Evolutionary conservation across 2,888 invertebrate species (phyloP).

Genomic region (Habrosyne pyritoides): DNA sequence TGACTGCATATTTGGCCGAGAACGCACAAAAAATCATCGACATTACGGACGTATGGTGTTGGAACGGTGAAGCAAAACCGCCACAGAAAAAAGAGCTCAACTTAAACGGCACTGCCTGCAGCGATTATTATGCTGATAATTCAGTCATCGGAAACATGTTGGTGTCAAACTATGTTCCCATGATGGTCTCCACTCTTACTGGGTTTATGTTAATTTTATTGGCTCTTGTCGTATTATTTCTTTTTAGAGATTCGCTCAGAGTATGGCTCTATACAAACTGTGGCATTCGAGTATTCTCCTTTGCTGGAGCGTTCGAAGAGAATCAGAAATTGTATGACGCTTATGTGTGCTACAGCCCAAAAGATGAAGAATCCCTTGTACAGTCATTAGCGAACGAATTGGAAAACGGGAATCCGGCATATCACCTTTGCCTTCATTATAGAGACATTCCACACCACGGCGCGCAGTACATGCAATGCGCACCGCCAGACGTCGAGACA

Average conservation of each 20-base stretch:
- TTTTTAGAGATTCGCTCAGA: slow-evolving; percentile 93
- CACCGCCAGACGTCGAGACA: slow-evolving; percentile 91
- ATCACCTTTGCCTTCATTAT: slow-evolving; percentile 94
- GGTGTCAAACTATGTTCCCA: slow-evolving; percentile 92
- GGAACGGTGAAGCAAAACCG: slow-evolving; percentile 89
- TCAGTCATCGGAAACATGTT: slow-evolving; percentile 92
- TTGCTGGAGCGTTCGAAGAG: slow-evolving; percentile 88
- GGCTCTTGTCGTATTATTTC: slow-evolving; percentile 89
- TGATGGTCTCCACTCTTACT: slow-evolving; percentile 91
- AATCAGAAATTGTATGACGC: slow-evolving; percentile 95
- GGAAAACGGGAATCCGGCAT: slow-evolving; percentile 91
- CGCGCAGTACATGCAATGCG: slow-evolving; percentile 87
- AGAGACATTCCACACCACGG: slow-evolving; percentile 91
- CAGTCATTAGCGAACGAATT: slow-evolving; percentile 92
- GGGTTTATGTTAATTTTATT: slow-evolving; percentile 90
- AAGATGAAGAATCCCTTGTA: slow-evolving; percentile 95
- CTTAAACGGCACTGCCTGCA: slow-evolving; percentile 93
- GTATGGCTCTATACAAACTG: slow-evolving; percentile 95
- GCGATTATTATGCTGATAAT: slow-evolving; percentile 93
- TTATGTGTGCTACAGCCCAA: slow-evolving; percentile 95
- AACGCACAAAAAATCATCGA: slow-evolving; percentile 92
- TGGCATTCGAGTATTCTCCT: slow-evolving; percentile 91
- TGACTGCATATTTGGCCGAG: slow-evolving; percentile 92
- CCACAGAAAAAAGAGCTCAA: slow-evolving; percentile 91
- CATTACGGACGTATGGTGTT: slow-evolving; percentile 91